Conservation (phyloP, 1,140 invertebrate species). For the Ostrea edulis region DNA sequence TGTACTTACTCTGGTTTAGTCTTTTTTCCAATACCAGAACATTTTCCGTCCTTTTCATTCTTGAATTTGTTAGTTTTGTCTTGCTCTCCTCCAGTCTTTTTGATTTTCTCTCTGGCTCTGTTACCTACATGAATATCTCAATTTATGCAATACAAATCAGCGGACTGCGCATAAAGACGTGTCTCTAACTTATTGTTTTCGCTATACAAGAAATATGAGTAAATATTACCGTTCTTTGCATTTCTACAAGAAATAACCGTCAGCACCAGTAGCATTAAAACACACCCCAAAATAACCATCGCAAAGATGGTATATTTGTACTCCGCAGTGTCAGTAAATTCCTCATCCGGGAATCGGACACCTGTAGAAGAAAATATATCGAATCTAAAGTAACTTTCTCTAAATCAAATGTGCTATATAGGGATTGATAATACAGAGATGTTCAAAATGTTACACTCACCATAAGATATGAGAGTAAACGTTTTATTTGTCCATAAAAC, state of each 20-base stretch:
- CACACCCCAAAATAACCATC: not conserved
- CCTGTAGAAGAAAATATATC: not conserved
- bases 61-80: no score
- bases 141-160: not conserved
- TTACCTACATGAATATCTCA: not conserved
- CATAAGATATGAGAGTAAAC: slow-evolving; percentile 8
- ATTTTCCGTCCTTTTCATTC: no score
- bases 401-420: no score
- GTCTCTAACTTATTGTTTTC: not conserved
- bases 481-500: not conserved
- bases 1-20: no score
- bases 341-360: not conserved
- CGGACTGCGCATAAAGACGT: not conserved
- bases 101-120: not conserved
- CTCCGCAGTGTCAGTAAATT: not conserved
- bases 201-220: not conserved
- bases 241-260: not conserved
- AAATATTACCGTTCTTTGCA: not conserved
- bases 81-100: not conserved
- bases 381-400: not conserved
- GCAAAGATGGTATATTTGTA: not conserved
- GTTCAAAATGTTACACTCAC: not conserved
- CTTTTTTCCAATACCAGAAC: no score
- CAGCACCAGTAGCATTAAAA: not conserved
- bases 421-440: no score